A percentile compares a stretch with the other conserved stretches of the same genome.
Evolutionary conservation across 2,113 vertebrate genomes (phyloP).

Genomic region (Cyanocitta stelleri): DNA sequence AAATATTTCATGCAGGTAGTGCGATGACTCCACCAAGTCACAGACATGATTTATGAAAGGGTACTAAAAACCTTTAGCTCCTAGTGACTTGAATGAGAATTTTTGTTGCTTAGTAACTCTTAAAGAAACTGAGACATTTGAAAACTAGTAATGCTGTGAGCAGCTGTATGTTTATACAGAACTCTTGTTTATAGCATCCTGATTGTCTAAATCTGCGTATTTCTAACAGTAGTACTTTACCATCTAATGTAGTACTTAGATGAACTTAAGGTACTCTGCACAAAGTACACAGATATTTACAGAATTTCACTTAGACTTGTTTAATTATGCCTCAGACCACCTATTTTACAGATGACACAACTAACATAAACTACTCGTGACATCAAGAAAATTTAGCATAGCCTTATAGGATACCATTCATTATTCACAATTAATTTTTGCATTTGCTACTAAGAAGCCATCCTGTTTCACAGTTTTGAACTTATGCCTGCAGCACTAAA

Average conservation of each 20-base stretch:
- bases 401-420: background rate
- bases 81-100: slow-evolving; percentile 15
- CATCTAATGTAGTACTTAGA: background rate
- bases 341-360: background rate
- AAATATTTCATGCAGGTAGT: background rate
- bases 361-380: background rate
- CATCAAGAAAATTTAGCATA: background rate
- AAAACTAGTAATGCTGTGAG: background rate
- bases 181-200: background rate
- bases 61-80: background rate
- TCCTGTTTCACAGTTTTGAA: background rate
- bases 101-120: slow-evolving; percentile 42
- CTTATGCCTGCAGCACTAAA: background rate
- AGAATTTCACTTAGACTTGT: background rate
- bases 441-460: background rate
- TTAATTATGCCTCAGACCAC: background rate
- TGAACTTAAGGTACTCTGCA: background rate
- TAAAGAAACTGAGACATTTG: background rate
- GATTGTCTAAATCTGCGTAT: background rate
- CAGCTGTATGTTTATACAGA: background rate
- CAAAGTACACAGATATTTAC: background rate
- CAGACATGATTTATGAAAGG: background rate
- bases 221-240: background rate
- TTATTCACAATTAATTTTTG: background rate
- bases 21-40: background rate